These are phyloP conservation scores for Ptycholaimellus sp. DNA, from an alignment of 2,888 invertebrate species.

Conservation along the genomic window DNA sequence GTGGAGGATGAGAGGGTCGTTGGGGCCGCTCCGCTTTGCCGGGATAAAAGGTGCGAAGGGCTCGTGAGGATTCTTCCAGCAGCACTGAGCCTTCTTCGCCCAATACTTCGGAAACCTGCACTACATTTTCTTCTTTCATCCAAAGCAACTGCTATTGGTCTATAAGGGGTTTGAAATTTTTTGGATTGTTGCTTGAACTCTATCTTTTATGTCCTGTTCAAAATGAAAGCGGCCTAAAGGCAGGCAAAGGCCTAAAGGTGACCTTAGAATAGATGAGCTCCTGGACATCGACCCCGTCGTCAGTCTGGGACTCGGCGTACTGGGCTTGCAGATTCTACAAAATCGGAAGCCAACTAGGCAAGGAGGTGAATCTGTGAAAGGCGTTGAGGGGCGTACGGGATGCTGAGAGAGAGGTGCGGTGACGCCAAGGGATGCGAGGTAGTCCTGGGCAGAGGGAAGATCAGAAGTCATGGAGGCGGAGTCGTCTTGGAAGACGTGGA, in stretches of 20 bases:
- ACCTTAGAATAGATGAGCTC: conserved; percentile 77
- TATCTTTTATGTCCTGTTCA: conserved; percentile 45
- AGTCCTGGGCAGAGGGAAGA: conserved; percentile 14
- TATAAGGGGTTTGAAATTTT: too few relatives aligned
- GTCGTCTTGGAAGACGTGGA: background rate
- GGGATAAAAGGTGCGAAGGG: background rate
- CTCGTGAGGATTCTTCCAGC: background rate
- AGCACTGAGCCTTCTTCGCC: conserved; percentile 5
- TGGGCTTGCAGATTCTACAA: background rate
- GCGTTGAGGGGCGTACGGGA: too few relatives aligned
- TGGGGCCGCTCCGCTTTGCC: conserved; percentile 19
- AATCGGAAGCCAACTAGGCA: background rate
- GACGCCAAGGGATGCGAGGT: conserved; percentile 14
- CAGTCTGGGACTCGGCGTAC: conserved; percentile 9
- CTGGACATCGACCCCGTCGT: conserved; percentile 45
- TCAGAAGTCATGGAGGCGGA: background rate
- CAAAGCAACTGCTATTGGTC: too few relatives aligned
- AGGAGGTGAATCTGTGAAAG: background rate
- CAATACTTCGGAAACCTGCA: conserved; percentile 4
- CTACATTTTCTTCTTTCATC: too few relatives aligned
- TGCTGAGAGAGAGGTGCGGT: conserved; percentile 7
- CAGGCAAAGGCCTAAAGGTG: too few relatives aligned
- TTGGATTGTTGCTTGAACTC: conserved; percentile 1
- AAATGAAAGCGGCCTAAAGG: too few relatives aligned
- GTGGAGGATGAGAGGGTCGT: too few relatives aligned